Evolutionary conservation across 2,113 vertebrate species (phyloP), one percentile per base, ranked within the genome.

Genomic region (Peucedramus taeniatus): DNA sequence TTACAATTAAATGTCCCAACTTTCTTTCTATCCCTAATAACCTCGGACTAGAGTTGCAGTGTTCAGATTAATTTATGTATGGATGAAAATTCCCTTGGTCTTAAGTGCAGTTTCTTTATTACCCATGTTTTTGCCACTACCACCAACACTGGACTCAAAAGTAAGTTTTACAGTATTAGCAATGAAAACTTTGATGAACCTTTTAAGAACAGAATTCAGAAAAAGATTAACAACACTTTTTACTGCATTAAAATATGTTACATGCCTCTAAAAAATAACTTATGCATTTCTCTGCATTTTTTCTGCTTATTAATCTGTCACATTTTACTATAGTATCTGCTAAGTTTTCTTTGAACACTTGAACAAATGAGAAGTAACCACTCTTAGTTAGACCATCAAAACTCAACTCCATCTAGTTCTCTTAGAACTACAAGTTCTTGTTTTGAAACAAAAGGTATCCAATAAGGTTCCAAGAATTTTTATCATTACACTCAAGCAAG

Each of bases 231-330:
- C 79, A 95, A 85, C 70, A 68, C 35, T 51, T 90, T 95, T 90
- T 86, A 83, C 79, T 83, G 33, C 28, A 85, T 66, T 82, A 69
- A 93, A 74, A 89, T 60, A 61, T 45, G 40, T 74, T 79, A 88
- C 75, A 95, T 86, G 56, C 71, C 49, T 90, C 81, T 93, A 74
- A 93, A 88, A 90, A 87, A 69, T 82, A 95, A 84, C 59, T 84
- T 87, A 63, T 75, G 85, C 79, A 81, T 89, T 92, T 94, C 70
- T 85, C 75, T 80, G 87, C 70, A 80, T 72, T 86, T 88, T 80
- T 70, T 87, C 28, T 40, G n/a, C 84, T 93, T 91, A 96, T 86
- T 94, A 53, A 59, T 91, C 71, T 80, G 79, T 85, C 89, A 91
- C 59, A 70, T 89, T 93, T 91, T 66, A 92, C 59, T 94, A 61